Percentiles rank a stretch among this genome's conserved stretches.
Evolutionary conservation across 2,113 vertebrate genomes (phyloP).

Genomic region (Colistium nudipinnis): DNA sequence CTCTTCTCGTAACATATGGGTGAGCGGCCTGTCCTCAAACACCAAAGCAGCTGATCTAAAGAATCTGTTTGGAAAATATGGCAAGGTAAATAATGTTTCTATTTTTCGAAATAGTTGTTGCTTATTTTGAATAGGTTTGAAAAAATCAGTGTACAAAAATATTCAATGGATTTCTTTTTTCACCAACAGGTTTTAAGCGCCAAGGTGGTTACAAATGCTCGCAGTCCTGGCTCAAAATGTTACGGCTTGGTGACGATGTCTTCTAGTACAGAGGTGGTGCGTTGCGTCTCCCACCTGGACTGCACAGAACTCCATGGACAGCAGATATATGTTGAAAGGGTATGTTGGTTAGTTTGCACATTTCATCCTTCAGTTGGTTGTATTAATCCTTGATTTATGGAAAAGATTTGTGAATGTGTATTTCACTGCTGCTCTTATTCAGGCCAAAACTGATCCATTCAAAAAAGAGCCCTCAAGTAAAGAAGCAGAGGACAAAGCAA

Average conservation of each 20-base stretch:
- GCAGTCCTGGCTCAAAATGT: conserved; percentile 96
- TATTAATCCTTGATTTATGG: neutral
- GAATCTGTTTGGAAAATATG: conserved; percentile 98
- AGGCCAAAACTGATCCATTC: conserved; percentile 97
- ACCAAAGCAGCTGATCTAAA: conserved; percentile 98
- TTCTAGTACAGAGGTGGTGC: conserved; percentile 90
- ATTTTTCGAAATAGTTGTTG: neutral
- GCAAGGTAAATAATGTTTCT: conserved; percentile 85
- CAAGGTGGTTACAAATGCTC: conserved; percentile 97
- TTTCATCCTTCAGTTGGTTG: neutral
- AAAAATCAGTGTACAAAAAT: neutral
- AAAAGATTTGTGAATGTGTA: neutral
- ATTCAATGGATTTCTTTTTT: neutral
- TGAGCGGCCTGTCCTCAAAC: conserved; percentile 96
- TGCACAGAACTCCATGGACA: conserved; percentile 96
- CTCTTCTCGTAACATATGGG: conserved; percentile 95
- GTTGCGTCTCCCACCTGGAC: conserved; percentile 94
- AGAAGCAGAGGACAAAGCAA: conserved; percentile 90
- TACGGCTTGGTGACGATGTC: conserved; percentile 98
- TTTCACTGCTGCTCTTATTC: neutral
- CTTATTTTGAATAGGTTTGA: neutral
- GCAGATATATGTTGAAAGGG: conserved; percentile 96
- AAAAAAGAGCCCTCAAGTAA: conserved; percentile 95
- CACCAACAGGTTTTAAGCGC: conserved; percentile 90
- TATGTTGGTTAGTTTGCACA: conserved; percentile 71